phyloP scores from a whole-genome alignment of 2,797 vertebrate genomes.

The Pyrocephalus nanus region DNA sequence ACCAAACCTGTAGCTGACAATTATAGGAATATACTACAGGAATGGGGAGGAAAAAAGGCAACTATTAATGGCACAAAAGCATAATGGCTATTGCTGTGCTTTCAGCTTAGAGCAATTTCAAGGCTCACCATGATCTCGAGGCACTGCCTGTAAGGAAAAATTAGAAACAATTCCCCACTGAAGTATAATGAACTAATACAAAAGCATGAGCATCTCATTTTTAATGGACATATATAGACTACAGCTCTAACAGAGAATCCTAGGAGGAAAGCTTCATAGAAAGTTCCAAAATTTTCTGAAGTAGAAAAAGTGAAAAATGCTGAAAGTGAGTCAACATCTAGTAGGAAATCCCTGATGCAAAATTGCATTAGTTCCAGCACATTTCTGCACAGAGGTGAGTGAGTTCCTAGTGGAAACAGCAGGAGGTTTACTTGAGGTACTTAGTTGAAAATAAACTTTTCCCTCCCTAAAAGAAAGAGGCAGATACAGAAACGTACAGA shows the following conservation, averaged over 20 bases:
- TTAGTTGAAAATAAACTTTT: not conserved
- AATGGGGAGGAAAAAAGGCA: not conserved
- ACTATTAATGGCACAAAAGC: not conserved
- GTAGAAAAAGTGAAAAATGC: not conserved
- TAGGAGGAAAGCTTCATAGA: not conserved
- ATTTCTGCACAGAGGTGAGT: not conserved
- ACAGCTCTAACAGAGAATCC: not conserved
- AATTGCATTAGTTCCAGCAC: slow-evolving; percentile 13
- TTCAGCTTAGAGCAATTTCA: not conserved
- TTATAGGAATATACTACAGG: not conserved
- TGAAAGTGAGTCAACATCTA: not conserved
- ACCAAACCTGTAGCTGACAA: not conserved
- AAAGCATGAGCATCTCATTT: not conserved
- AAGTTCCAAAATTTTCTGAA: not conserved
- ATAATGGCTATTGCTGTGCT: not conserved
- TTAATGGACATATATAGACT: not conserved
- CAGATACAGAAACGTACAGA: not conserved
- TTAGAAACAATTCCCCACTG: not conserved
- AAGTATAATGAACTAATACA: not conserved
- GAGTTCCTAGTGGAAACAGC: not conserved
- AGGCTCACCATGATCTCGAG: not conserved
- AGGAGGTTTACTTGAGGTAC: not conserved
- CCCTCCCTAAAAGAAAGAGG: not conserved
- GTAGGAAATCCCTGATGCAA: slow-evolving; percentile 2
- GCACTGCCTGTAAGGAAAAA: not conserved